A percentile compares a stretch with the other conserved stretches of the same genome.
Conservation (phyloP, 2,888 invertebrate genomes). For the Acleris emargana region DNA sequence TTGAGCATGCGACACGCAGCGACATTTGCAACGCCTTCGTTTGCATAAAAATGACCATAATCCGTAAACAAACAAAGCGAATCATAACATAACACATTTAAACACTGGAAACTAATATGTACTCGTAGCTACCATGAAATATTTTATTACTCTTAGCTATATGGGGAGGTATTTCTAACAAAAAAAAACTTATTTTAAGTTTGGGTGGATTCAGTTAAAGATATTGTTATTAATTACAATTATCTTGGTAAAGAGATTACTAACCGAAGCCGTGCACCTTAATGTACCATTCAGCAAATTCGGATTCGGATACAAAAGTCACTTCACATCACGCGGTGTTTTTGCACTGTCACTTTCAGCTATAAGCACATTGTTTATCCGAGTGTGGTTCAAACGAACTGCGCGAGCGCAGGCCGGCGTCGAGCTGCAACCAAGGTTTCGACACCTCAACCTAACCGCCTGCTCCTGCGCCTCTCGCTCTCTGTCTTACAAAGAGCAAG, state of each 20-base stretch:
- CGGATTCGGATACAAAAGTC: slow-evolving; percentile 38
- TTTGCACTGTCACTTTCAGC: slow-evolving; percentile 73
- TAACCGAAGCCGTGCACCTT: slow-evolving; percentile 34
- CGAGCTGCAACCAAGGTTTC: slow-evolving; percentile 67
- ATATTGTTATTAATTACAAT: too few relatives aligned
- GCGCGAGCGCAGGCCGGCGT: slow-evolving; percentile 54
- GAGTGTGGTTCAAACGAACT: slow-evolving; percentile 60
- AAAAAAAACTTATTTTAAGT: too few relatives aligned
- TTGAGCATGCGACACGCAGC: slow-evolving; percentile 24
- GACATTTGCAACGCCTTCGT: slow-evolving; percentile 25
- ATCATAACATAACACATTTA: too few relatives aligned
- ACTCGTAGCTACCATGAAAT: too few relatives aligned
- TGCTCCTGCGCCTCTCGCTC: slow-evolving; percentile 49
- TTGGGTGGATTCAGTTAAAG: too few relatives aligned
- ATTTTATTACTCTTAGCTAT: too few relatives aligned
- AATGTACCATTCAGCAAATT: slow-evolving; percentile 9
- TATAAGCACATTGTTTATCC: slow-evolving; percentile 53
- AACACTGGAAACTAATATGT: too few relatives aligned
- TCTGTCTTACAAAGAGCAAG: slow-evolving; percentile 54
- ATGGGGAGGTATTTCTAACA: too few relatives aligned
- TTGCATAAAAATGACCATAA: slow-evolving; percentile 20
- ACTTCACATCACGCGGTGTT: slow-evolving; percentile 55
- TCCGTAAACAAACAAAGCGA: slow-evolving; percentile 15
- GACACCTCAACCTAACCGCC: slow-evolving; percentile 64
- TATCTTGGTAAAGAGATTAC: slow-evolving; percentile 8